Evolutionary conservation across 2,797 vertebrate genomes (phyloP), one percentile per base, ranked within the genome.

Genomic region (Clarias laeviceps): DNA sequence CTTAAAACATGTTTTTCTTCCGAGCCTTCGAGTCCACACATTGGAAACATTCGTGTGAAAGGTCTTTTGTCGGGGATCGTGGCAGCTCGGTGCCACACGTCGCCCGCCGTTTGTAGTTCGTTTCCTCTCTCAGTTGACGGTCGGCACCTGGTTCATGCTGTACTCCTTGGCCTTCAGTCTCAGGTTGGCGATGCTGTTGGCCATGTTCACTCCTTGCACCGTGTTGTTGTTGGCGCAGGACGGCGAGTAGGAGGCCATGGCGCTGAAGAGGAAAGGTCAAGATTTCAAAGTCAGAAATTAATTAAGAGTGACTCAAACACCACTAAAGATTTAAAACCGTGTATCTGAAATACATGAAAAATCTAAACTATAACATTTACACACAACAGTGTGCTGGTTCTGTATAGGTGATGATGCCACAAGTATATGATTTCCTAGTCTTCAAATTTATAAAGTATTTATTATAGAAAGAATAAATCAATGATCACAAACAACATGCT

Each of bases 131-230:
- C 96, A 99, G 96, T 99, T 99, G 95, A 99, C 98, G 84, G 98
- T 99, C 91, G 98, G 97, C 94, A 99, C 97, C 93, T 99, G 98
- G 95, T 98, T 98, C 96, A 99, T 95, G 97, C 98, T 99, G 96
- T 99, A 99, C 93, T 99, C 98, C 94, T 99, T 99, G 95, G 98
- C 98, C 94, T 99, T 99, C 92, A 99, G 97, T 95, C 98, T 97
- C 95, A 99, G 97, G 96, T 99, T 99, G 93, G 97, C 98, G 94
- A 99, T 99, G 94, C 97, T 99, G 96, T 97, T 98, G 93, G 97
- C 97, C 97, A 99, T 99, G 93, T 97, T 98, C 96, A 99, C 97
- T 80, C 97, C 97, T 95, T 97, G 98, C 34, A 96, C 95, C 0
- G 97, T 95, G 94, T 96, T 97, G 94, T 96, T 92, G 89, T 96